Base-by-base conservation (phyloP, 2,797 vertebrate species). In the Chaunax sp. region DNA sequence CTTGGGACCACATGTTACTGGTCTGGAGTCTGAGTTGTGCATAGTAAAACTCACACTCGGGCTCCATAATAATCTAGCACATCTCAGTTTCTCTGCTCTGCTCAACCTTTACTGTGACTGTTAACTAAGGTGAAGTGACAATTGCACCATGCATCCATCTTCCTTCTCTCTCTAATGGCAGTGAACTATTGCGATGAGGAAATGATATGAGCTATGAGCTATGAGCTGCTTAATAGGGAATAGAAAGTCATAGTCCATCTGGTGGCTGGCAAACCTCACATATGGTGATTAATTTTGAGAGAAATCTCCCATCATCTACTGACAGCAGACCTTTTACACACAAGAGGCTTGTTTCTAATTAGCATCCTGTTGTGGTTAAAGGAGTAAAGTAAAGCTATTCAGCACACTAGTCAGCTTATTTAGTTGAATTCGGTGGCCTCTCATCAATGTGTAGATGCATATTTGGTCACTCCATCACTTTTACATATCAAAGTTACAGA, bases 1-100 rank as follows among this genome's bases (percentile, higher is more conserved):
- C 58, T 72, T 72, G 69, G 61, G 73, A 85, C 66, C 56, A 56
- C 57, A 75, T 76, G 65, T 67, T 79, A 51, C n/a, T 43, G 43
- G 57, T 76, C 69, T 77, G 44, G 33, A 54, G 71, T 85, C 80
- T 77, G 72, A 65, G 60, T 30, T 45, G 22, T 52, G 55, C 43
- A 54, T 11, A 40, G 30, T 64, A 49, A 62, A 60, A 46, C 33
- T 16, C 25, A 72, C 22, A 67, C 30, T 54, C 51, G 43, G 46
- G 13, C 10, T 49, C 16, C n/a, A 55, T 46, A 37, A 58, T 49
- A 56, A 26, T 70, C 46, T 5, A 28, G 49, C 1, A 1, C 38
- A 47, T 14, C 15, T 56, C 25, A 20, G 64, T 41, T 26, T 53
- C 33, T 45, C 37, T 60, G 19, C 12, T 50, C 54, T 60, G 19